phyloP scores from a whole-genome alignment of 2,797 vertebrate genomes.

The Lepus townsendii region DNA sequence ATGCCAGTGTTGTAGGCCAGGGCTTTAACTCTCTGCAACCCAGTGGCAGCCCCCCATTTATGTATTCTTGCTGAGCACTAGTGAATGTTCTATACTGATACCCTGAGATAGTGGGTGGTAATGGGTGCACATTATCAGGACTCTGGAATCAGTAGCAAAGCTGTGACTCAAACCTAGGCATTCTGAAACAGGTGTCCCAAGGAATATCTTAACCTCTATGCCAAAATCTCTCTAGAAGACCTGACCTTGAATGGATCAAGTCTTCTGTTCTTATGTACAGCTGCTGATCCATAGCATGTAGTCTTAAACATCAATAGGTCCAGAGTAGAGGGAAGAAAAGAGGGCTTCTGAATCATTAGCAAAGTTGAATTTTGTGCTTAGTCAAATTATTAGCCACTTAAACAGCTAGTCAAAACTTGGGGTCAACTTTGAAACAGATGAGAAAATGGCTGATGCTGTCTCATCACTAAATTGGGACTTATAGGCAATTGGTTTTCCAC shows the following conservation, averaged over 20 bases:
- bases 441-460: neutral
- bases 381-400: slow-evolving; percentile 9
- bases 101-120: no score
- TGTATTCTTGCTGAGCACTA: no score
- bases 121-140: no score
- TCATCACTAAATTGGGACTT: neutral
- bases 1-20: no score
- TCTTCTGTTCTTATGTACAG: neutral
- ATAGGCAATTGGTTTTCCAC: neutral
- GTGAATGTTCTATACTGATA: no score
- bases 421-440: neutral
- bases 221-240: neutral
- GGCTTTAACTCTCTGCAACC: no score
- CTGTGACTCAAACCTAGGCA: no score
- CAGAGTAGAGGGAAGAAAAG: neutral
- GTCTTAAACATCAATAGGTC: neutral
- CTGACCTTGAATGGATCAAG: neutral
- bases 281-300: neutral
- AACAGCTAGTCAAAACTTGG: neutral
- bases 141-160: no score
- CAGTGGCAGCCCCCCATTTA: no score
- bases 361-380: neutral
- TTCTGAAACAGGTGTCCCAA: no score
- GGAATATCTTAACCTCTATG: no score
- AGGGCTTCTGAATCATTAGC: neutral